These are phyloP conservation scores for Phymatocera aterrima DNA, from an alignment of 2,888 invertebrate species.

Conservation along the genomic window DNA sequence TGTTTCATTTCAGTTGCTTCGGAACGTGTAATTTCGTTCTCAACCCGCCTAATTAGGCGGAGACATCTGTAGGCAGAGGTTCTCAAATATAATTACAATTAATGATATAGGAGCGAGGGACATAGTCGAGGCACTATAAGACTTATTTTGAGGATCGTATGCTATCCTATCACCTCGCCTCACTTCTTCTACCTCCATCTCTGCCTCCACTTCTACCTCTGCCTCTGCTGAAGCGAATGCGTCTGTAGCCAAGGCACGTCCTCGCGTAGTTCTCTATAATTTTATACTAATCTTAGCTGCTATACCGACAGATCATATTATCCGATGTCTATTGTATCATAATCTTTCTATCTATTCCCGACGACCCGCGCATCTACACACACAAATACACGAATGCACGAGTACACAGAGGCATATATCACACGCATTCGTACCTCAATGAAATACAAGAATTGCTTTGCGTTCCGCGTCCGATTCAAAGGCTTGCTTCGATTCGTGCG, in stretches of 20 bases:
- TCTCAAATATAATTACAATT: constrained; percentile 50
- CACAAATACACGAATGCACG: not conserved
- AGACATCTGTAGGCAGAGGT: constrained; percentile 69
- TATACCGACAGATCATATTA: constrained; percentile 52
- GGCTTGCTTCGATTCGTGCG: not conserved
- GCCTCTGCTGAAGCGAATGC: constrained; percentile 32
- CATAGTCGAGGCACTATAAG: constrained; percentile 1
- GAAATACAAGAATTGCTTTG: not conserved
- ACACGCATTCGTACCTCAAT: not conserved
- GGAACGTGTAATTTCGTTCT: constrained; percentile 70
- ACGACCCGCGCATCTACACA: constrained; percentile 21
- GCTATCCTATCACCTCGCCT: no score
- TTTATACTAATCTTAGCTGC: constrained; percentile 66
- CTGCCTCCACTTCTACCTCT: no score
- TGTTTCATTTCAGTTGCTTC: constrained; percentile 69
- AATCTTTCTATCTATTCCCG: constrained; percentile 69
- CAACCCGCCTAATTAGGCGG: constrained; percentile 68
- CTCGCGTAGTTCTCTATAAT: constrained; percentile 66
- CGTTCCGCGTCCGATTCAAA: constrained; percentile 17
- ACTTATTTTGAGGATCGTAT: constrained; percentile 14
- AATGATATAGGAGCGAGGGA: constrained; percentile 18
- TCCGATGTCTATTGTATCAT: constrained; percentile 68
- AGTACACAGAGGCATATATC: not conserved
- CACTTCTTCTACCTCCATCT: no score
- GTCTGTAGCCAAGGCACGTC: constrained; percentile 62